phyloP scores from a whole-genome alignment of 2,797 vertebrate genomes.

The Fistularia commersonii region DNA sequence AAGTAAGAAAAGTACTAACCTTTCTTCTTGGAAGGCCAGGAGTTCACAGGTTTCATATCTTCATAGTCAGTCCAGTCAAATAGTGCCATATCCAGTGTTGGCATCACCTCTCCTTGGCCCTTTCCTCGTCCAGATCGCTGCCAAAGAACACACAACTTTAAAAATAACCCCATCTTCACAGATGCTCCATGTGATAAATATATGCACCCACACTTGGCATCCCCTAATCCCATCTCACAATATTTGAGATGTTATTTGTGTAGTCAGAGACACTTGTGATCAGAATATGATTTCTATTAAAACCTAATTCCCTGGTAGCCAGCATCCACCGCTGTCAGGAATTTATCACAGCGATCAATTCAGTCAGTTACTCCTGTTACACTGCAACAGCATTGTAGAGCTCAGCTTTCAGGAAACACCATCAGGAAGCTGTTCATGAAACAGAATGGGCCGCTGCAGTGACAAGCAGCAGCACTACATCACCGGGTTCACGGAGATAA shows the following conservation, averaged over 20 bases:
- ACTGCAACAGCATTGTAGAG: too few species aligned
- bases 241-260: background rate
- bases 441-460: too few species aligned
- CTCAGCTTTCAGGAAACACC: too few species aligned
- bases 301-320: conserved; percentile 6
- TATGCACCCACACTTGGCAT: too few species aligned
- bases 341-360: too few species aligned
- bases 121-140: conserved; percentile 68
- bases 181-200: too few species aligned
- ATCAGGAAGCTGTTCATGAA: too few species aligned
- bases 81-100: conserved; percentile 92
- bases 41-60: conserved; percentile 88
- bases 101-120: conserved; percentile 88
- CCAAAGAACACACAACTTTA: conserved; percentile 1
- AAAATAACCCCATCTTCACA: background rate
- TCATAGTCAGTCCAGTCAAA: conserved; percentile 99
- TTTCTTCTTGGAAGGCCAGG: conserved; percentile 89
- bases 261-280: conserved; percentile 17
- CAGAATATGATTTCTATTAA: conserved; percentile 24
- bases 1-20: conserved; percentile 58
- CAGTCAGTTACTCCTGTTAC: too few species aligned
- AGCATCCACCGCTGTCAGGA: too few species aligned
- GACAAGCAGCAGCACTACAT: too few species aligned
- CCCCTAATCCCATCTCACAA: background rate
- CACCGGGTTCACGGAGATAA: too few species aligned